These are phyloP conservation scores for Tenthredo amoena DNA, from an alignment of 2,888 invertebrate species.

Conservation along the genomic window DNA sequence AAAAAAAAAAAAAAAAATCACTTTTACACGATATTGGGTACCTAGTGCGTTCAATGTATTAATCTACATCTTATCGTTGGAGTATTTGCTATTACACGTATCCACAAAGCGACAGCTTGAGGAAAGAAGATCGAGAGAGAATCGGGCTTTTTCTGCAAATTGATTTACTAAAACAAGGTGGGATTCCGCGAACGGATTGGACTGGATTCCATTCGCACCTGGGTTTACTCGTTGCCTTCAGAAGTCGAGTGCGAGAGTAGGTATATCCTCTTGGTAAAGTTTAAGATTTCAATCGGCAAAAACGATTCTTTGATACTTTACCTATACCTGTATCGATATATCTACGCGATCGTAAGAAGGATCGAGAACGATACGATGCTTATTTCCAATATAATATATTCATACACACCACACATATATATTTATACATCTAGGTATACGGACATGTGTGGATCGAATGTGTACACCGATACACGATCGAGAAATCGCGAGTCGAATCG, in stretches of 20 bases:
- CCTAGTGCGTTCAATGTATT: not conserved
- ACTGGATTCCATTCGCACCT: constrained; percentile 62
- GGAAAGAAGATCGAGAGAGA: not conserved
- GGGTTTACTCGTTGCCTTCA: constrained; percentile 20
- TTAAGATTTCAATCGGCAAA: not conserved
- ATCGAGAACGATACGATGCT: not conserved
- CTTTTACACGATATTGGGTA: not conserved
- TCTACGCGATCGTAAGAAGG: not conserved
- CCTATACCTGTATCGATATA: not conserved
- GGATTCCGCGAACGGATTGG: constrained; percentile 76
- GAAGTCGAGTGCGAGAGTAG: not conserved
- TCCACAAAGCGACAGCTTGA: not conserved
- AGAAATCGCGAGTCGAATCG: constrained; percentile 34
- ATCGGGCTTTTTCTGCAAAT: constrained; percentile 19
- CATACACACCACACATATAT: not conserved
- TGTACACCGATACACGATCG: not conserved
- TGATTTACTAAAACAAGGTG: constrained; percentile 73
- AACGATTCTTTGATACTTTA: not conserved
- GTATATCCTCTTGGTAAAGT: not conserved
- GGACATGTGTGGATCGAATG: not conserved
- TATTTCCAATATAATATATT: not conserved
- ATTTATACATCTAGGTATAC: not conserved
- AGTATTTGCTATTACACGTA: not conserved
- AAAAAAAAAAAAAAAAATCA: too few relatives aligned
- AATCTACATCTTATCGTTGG: not conserved